A percentile compares a stretch with the other conserved stretches of the same genome.
phyloP scores from a whole-genome alignment of 2,113 vertebrate genomes.

The Antigone vipio region DNA sequence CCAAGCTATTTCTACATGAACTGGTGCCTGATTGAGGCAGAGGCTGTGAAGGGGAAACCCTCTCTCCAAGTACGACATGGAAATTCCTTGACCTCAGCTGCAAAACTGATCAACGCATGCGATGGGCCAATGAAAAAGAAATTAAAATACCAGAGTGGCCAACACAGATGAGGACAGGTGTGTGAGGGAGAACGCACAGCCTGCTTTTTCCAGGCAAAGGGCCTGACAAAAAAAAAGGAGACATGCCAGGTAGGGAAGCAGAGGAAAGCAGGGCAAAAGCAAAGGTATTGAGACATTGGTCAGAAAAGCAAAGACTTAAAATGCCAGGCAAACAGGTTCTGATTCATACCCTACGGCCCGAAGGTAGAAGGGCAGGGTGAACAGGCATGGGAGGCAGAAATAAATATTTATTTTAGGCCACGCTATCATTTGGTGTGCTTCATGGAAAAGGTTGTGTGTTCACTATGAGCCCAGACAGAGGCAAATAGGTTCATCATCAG shows the following conservation, averaged over 20 bases:
- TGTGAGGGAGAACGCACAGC: background rate
- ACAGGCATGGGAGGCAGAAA: background rate
- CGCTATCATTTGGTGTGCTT: background rate
- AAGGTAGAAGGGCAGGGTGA: background rate
- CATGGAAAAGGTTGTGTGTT: background rate
- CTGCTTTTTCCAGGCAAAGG: conserved; percentile 33
- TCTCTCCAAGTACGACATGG: conserved; percentile 53
- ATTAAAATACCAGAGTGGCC: conserved; percentile 26
- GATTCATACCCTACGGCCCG: background rate
- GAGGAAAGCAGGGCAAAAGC: background rate
- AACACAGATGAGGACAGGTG: conserved; percentile 35
- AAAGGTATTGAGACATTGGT: background rate
- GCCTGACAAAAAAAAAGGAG: background rate
- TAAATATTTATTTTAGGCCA: conserved; percentile 45
- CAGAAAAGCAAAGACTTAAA: conserved; percentile 51
- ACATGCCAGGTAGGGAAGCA: background rate
- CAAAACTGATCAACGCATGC: background rate
- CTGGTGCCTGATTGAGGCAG: conserved; percentile 11
- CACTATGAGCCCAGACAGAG: background rate
- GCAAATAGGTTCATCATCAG: conserved; percentile 27
- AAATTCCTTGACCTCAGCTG: conserved; percentile 66
- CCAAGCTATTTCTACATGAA: conserved; percentile 47
- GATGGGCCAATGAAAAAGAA: conserved; percentile 35
- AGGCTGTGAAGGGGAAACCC: conserved; percentile 56
- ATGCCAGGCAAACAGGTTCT: conserved; percentile 49